Evolutionary conservation across 2,888 invertebrate species (phyloP).

Genomic region (Trypoxylon attenuatum): DNA sequence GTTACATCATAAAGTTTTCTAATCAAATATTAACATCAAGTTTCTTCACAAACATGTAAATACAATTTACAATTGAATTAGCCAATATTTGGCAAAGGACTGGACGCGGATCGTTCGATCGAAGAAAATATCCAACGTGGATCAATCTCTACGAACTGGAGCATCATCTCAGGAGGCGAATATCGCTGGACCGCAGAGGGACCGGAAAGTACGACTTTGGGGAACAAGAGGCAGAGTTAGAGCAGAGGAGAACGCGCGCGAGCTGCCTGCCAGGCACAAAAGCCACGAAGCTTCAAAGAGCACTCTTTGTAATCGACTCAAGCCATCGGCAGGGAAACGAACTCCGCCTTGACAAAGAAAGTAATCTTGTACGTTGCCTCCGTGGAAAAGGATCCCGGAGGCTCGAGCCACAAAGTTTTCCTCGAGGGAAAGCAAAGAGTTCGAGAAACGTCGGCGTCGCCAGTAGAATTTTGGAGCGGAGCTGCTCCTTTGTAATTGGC

Average conservation of each 20-base stretch:
- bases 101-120: too few species aligned
- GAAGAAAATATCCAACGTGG: slow-evolving; percentile 11
- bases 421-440: slow-evolving; percentile 37
- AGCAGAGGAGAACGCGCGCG: too few species aligned
- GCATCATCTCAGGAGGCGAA: background rate
- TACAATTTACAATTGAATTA: too few species aligned
- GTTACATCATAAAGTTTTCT: too few species aligned
- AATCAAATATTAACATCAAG: too few species aligned
- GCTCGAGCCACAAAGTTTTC: slow-evolving; percentile 52
- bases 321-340: slow-evolving; percentile 55
- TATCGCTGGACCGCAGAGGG: background rate
- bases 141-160: slow-evolving; percentile 26
- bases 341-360: slow-evolving; percentile 56
- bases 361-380: slow-evolving; percentile 55
- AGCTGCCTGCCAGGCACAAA: slow-evolving; percentile 33
- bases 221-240: slow-evolving; percentile 36
- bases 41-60: too few species aligned
- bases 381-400: slow-evolving; percentile 41
- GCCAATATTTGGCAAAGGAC: too few species aligned
- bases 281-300: slow-evolving; percentile 34
- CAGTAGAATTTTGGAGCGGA: slow-evolving; percentile 33
- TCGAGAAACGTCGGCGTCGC: slow-evolving; percentile 4
- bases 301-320: slow-evolving; percentile 53
- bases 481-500: slow-evolving; percentile 61
- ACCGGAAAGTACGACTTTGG: slow-evolving; percentile 30